phyloP scores from a whole-genome alignment of 2,888 invertebrate genomes.

The Chesias legatella region DNA sequence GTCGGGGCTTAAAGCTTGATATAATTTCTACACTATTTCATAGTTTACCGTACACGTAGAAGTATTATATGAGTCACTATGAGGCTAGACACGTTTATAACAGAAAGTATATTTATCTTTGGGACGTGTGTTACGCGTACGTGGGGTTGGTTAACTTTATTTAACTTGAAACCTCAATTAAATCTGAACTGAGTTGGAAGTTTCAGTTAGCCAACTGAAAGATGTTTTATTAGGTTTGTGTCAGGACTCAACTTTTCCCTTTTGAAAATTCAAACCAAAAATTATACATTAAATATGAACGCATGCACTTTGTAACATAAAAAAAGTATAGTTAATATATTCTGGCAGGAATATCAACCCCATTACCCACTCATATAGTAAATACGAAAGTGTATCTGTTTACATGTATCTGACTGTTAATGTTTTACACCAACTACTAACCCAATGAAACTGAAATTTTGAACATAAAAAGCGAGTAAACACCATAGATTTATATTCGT shows the following conservation, averaged over 20 bases:
- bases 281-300: slow-evolving; percentile 8
- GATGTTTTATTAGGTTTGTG: slow-evolving; percentile 27
- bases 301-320: too few relatives aligned
- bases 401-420: too few relatives aligned
- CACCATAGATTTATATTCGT: too few relatives aligned
- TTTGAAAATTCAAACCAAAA: slow-evolving; percentile 22
- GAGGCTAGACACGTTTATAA: slow-evolving; percentile 9
- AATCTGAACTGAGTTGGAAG: slow-evolving; percentile 18
- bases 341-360: too few relatives aligned
- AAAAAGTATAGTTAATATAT: too few relatives aligned
- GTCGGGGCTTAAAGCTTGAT: too few relatives aligned
- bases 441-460: too few relatives aligned
- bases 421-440: too few relatives aligned
- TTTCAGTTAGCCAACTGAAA: slow-evolving; percentile 19
- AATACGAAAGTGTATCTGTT: too few relatives aligned
- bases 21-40: neutral
- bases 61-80: slow-evolving; percentile 1
- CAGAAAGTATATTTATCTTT: slow-evolving; percentile 9
- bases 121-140: slow-evolving; percentile 4
- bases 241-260: slow-evolving; percentile 25
- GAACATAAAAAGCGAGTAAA: too few relatives aligned
- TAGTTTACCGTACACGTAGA: neutral
- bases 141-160: slow-evolving; percentile 10
- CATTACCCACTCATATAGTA: too few relatives aligned
- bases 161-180: slow-evolving; percentile 12